Conservation (phyloP, 2,113 vertebrate genomes). For the Tamias sibiricus region DNA sequence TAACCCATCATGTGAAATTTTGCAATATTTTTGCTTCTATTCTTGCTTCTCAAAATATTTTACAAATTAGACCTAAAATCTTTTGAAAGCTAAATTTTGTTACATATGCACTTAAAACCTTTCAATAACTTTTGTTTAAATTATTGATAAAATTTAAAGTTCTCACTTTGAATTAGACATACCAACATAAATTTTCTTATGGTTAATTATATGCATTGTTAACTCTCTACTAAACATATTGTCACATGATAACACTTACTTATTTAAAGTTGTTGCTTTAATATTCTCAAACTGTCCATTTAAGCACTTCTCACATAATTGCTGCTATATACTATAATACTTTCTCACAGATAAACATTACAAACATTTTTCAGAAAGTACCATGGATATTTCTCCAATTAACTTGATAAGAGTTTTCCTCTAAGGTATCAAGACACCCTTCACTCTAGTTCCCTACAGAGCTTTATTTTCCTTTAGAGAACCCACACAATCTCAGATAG, state of each 20-base stretch:
- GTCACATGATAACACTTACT: background rate
- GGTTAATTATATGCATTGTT: background rate
- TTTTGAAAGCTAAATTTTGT: background rate
- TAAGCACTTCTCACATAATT: background rate
- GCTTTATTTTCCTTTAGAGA: background rate
- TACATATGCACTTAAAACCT: background rate
- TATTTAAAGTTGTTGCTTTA: background rate
- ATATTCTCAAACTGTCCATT: background rate
- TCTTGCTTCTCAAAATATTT: conserved; percentile 9
- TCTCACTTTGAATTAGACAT: background rate
- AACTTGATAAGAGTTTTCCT: background rate
- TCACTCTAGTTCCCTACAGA: background rate
- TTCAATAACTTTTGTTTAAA: background rate
- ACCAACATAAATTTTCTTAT: background rate
- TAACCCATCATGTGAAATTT: background rate
- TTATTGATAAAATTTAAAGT: background rate
- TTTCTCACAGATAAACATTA: background rate
- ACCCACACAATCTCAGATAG: background rate
- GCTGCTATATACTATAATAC: background rate
- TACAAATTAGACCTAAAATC: background rate
- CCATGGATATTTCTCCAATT: background rate
- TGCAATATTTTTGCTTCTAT: background rate
- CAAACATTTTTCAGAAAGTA: background rate
- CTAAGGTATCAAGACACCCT: background rate
- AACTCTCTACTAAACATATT: background rate